A percentile compares a stretch with the other conserved stretches of the same genome.
phyloP scores from a whole-genome alignment of 2,888 invertebrate species.

The Leptopterna dolabrata region DNA sequence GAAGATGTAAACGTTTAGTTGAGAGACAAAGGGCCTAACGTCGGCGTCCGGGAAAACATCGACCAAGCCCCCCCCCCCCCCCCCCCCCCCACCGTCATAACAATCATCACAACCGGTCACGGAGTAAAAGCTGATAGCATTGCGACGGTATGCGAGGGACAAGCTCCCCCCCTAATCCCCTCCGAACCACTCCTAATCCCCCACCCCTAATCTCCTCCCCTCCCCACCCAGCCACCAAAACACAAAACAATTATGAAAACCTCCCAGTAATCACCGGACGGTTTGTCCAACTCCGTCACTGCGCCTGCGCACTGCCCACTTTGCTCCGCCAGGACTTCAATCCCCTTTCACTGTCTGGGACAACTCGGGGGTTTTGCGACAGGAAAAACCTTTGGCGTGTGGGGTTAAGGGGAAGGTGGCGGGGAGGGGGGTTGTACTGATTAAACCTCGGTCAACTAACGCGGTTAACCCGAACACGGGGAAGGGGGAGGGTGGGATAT shows the following conservation, averaged over 20 bases:
- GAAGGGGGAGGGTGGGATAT: no score
- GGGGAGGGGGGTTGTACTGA: neutral
- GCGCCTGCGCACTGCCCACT: neutral
- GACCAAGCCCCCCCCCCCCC: no score
- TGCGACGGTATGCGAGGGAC: neutral
- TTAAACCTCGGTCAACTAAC: slow-evolving; percentile 11
- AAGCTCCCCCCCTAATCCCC: neutral
- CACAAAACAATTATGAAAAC: slow-evolving; percentile 11
- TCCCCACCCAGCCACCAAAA: neutral
- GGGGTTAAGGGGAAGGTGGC: no score
- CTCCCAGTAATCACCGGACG: neutral
- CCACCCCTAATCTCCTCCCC: no score
- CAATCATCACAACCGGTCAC: no score
- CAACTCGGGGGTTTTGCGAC: neutral
- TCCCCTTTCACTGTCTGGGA: neutral
- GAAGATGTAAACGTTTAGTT: no score
- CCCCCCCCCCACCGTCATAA: no score
- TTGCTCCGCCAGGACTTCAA: neutral
- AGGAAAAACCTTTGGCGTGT: neutral
- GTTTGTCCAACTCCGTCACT: neutral
- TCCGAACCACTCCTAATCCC: no score
- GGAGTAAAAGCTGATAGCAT: neutral
- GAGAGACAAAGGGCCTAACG: no score
- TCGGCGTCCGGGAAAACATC: no score
- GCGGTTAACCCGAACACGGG: slow-evolving; percentile 2